phyloP scores from a whole-genome alignment of 2,113 vertebrate genomes.

The Poecilia latipinna region DNA sequence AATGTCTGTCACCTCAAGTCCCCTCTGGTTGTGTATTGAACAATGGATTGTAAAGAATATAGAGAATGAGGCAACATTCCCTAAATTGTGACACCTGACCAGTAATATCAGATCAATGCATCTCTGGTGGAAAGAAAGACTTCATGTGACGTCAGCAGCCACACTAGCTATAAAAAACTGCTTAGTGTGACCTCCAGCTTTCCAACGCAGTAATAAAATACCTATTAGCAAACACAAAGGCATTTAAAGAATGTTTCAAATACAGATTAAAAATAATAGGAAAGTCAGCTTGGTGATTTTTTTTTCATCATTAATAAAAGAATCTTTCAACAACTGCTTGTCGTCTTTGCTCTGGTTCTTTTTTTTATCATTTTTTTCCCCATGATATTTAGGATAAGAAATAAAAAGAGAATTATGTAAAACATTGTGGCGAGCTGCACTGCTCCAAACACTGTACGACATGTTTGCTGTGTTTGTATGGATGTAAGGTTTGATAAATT shows the following conservation, averaged over 20 bases:
- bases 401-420: neutral
- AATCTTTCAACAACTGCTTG: neutral
- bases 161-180: constrained; percentile 1
- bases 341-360: neutral
- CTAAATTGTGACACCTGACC: no score
- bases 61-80: constrained; percentile 11
- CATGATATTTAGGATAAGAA: neutral
- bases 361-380: neutral
- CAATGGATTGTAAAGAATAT: constrained; percentile 19
- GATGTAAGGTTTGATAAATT: neutral
- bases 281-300: no score
- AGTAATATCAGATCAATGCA: no score
- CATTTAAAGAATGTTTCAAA: no score
- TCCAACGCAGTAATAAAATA: neutral
- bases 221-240: neutral
- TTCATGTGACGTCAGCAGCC: constrained; percentile 15
- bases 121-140: neutral
- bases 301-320: no score
- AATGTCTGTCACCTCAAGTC: constrained; percentile 30
- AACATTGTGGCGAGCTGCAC: neutral
- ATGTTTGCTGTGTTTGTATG: neutral
- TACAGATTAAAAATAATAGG: no score
- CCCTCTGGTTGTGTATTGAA: constrained; percentile 8
- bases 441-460: neutral
- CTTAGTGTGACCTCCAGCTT: neutral